Base-by-base conservation (phyloP, 2,113 vertebrate genomes). In the Eudyptes chrysolophus region DNA sequence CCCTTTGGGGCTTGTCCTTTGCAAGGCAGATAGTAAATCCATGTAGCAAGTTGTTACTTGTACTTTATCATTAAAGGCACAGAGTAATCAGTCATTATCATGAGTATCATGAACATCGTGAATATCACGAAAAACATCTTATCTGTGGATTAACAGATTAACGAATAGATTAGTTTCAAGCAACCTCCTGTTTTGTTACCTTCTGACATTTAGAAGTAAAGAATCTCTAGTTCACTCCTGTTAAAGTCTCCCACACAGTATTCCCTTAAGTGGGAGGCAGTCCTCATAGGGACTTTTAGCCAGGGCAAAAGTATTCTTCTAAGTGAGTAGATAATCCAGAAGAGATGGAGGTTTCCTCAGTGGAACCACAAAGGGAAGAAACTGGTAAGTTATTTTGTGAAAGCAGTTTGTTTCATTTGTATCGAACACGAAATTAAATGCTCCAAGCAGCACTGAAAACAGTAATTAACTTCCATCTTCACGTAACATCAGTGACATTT, bases 331-430 rank as follows among this genome's bases (percentile, higher is more conserved):
- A 49, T 60, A 93, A 89, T n/a, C 20, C 30, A 78, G 57, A 54
- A 81, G 44, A 90, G 32, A 76, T 1, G 1, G 44, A 65, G 17
- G 26, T 44, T 92, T 83, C 36, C n/a, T 87, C n/a, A 66, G 18
- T n/a, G 38, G 26, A 86, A 92, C 70, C 70, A 65, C 52, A 58
- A 62, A 88, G 40, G 42, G 61, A 94, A 92, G 32, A 60, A 84
- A 88, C 11, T 32, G 4, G 7, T 15, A 92, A 77, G 24, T 32
- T 58, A 52, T 75, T 90, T 62, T 87, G 26, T 83, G 64, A 89
- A 96, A 95, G 62, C 40, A 79, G 44, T 92, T 96, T 95, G 74
- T 96, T 94, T 94, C 62, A 68, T 86, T 82, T 52, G 24, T 76
- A 70, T 54, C 2, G 4, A 96, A 91, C 38, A 77, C 36, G 64